Evolutionary conservation across 2,113 vertebrate genomes (phyloP), one percentile per base, ranked within the genome.

Genomic region (Neolamprologus caudopunctatus): DNA sequence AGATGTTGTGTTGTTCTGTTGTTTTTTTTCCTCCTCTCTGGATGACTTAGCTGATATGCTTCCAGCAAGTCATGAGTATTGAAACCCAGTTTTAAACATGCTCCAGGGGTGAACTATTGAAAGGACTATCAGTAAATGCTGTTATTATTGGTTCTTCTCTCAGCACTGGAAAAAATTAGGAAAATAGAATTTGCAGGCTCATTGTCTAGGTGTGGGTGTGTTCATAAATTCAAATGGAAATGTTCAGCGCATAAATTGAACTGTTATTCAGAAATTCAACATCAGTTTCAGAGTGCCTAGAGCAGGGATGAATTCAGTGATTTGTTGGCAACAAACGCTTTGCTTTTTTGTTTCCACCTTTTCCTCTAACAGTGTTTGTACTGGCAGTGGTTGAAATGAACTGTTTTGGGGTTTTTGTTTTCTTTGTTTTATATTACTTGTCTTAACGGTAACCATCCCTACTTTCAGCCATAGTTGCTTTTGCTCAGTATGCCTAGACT

Each of bases 341-440:
- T 9, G 42, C 26, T 78, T 28, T 75, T 75, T 50, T 50, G 24
- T 75, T 42, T 75, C 26, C 68, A 11, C 71, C 71, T 47, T 47
- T 35, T 75, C 14, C 42, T 75, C 71, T 75, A 75, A 75, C 13
- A 5, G 42, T 2, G 14, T 75, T 75, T 9, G 40, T 47, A 28
- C 0, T 75, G 40, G 6, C 6, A 75, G 71, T 9, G 19, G 21
- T 73, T 45, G 66, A 71, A 47, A 66, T 66, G 9, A 73, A 17
- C 1, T 26, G 6, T 66, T 35, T 33, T 6, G 3, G 4, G 2
- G 0, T 0, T 1, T 0, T 6, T 24, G 21, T 24, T 16, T 4
- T 2, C 2, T 19, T 2, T 28, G 9, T 47, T 47, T 75, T 31
- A 19, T 47, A 28, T 47, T 47, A 45, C 0, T 8, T 28, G 71